These are phyloP conservation scores for Chaetogeoica ovagalla DNA, from an alignment of 2,888 invertebrate genomes.

Conservation along the genomic window DNA sequence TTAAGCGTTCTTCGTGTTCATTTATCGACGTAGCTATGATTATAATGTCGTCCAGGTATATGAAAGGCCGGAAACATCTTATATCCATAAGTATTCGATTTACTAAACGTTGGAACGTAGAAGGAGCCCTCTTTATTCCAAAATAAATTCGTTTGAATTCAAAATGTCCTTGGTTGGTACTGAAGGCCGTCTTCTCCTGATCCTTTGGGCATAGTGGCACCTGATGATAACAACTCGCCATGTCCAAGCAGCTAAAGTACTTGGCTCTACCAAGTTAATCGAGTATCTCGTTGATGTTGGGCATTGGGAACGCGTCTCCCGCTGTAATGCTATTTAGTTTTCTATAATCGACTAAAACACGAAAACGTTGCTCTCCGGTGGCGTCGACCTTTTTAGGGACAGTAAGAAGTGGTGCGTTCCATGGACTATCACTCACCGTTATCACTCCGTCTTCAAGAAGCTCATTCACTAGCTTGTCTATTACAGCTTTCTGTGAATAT, in stretches of 20 bases:
- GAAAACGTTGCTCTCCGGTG: slow-evolving; percentile 57
- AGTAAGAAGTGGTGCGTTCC: slow-evolving; percentile 58
- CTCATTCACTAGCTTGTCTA: not conserved
- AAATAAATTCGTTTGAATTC: not conserved
- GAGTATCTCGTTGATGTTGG: slow-evolving; percentile 55
- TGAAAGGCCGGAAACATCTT: not conserved
- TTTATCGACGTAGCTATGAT: not conserved
- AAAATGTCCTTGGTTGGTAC: slow-evolving; percentile 4
- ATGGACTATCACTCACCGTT: not conserved
- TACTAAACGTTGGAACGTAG: not conserved
- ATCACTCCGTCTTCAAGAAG: not conserved
- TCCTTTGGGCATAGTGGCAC: slow-evolving; percentile 1
- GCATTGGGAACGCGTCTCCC: slow-evolving; percentile 58
- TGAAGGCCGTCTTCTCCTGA: slow-evolving; percentile 8
- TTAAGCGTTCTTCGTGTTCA: not conserved
- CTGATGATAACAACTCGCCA: slow-evolving; percentile 8
- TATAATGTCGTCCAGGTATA: not conserved
- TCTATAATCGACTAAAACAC: slow-evolving; percentile 57
- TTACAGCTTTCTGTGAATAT: not conserved
- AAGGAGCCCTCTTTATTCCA: not conserved
- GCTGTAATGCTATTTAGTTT: slow-evolving; percentile 58
- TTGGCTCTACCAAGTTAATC: slow-evolving; percentile 55
- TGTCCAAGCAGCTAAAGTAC: slow-evolving; percentile 57
- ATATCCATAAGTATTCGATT: not conserved
- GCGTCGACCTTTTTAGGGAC: slow-evolving; percentile 59